Base-by-base conservation (phyloP, 1,140 invertebrate genomes). In the Nasonia longicornis region DNA sequence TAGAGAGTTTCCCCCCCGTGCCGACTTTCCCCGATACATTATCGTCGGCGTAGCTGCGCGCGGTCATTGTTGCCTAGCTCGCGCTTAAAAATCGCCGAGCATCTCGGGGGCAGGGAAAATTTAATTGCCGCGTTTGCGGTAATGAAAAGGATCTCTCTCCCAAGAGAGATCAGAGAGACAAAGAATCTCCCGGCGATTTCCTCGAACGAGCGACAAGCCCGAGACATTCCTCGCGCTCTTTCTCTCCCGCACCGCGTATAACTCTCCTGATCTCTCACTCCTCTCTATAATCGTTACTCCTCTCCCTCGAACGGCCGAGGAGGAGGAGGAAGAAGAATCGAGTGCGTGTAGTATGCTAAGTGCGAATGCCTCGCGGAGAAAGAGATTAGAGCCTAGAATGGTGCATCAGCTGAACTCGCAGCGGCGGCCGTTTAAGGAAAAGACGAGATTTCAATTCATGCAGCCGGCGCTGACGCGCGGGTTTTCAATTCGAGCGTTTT, bases 221-320 rank as follows among this genome's bases (percentile, higher is more conserved):
- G 79, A 83, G 83, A 83, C 83, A 83, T 85, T 85, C 83, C 83
- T 74, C 78, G 69, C 26, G 35, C 38, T 66, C 52, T 74, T 74
- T 22, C 38, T 63, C 72, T 12, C 26, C 29, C 76, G n/a, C 45
- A 3, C 20, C 52, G 20, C 20, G 6, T 58, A 58, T 71, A 79
- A 79, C 48, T 71, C 77, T 70, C 35, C 29, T 71, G 69, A 52
- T 79, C 69, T 63, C 48, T 63, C 48, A 48, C 71, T 73, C 42
- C 38, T 73, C 3, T 42, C 12, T 42, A 20, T 48, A 42, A 58
- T 58, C 52, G 52, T 58, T 58, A 58, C 52, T 58, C 16, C 52
- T 58, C 52, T 58, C 52, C 52, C 52, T 16, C 52, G 20, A 58
- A 58, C 8, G 0, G 38, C 31, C 3, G 31, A 35, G 4, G 31